Conservation (phyloP, 2,797 vertebrate genomes). For the Atherinosoma microstoma region DNA sequence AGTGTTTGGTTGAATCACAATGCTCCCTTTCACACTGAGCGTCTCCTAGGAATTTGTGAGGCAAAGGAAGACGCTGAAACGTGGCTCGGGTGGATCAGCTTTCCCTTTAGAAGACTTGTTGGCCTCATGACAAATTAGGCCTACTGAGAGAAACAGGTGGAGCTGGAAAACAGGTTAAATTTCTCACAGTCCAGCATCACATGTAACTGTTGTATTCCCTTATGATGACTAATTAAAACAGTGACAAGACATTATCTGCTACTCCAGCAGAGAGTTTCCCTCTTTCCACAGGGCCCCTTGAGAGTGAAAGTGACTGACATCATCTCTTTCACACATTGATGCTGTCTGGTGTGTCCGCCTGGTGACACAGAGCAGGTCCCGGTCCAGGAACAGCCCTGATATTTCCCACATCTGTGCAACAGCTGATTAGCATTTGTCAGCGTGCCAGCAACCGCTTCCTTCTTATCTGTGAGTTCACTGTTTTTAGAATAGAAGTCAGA, state of each 20-base stretch:
- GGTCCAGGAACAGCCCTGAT: slow-evolving; percentile 56
- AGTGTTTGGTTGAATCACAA: slow-evolving; percentile 76
- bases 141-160: slow-evolving; percentile 16
- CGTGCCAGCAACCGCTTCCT: slow-evolving; percentile 44
- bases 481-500: slow-evolving; percentile 42
- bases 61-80: slow-evolving; percentile 70
- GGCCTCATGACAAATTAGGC: slow-evolving; percentile 50
- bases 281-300: slow-evolving; percentile 39
- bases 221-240: slow-evolving; percentile 45
- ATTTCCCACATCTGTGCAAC: slow-evolving; percentile 68
- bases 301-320: slow-evolving; percentile 57
- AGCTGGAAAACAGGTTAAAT: slow-evolving; percentile 36
- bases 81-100: slow-evolving; percentile 65
- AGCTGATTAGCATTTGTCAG: slow-evolving; percentile 69
- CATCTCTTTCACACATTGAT: slow-evolving; percentile 73
- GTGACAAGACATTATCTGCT: slow-evolving; percentile 28
- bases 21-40: slow-evolving; percentile 79
- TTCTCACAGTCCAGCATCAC: slow-evolving; percentile 27
- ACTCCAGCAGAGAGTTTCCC: slow-evolving; percentile 11
- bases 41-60: slow-evolving; percentile 79
- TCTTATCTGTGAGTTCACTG: slow-evolving; percentile 62
- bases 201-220: slow-evolving; percentile 17
- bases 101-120: slow-evolving; percentile 46
- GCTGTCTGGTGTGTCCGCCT: slow-evolving; percentile 61
- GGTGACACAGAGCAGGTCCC: slow-evolving; percentile 73